Evolutionary conservation across 2,888 invertebrate species (phyloP).

Genomic region (Thecocarcelia acutangulata): DNA sequence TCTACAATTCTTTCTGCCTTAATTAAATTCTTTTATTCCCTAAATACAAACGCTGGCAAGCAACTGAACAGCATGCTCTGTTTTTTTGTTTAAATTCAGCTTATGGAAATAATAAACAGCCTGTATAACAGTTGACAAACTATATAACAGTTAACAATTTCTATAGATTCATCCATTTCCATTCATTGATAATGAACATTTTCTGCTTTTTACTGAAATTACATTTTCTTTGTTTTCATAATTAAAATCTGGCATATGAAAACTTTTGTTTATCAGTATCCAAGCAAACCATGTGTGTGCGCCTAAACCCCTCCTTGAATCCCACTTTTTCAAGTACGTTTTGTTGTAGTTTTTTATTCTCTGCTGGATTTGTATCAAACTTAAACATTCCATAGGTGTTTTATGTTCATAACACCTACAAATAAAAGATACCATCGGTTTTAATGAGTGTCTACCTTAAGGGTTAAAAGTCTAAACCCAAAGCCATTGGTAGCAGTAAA

Average conservation of each 20-base stretch:
- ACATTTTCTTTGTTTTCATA: not conserved
- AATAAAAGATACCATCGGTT: slow-evolving; percentile 61
- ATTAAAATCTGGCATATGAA: slow-evolving; percentile 1
- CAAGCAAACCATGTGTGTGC: not conserved
- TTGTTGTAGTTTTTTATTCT: slow-evolving; percentile 31
- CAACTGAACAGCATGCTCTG: too few species aligned
- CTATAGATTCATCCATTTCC: too few species aligned
- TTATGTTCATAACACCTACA: slow-evolving; percentile 54
- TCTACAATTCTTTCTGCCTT: not conserved
- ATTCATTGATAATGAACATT: too few species aligned
- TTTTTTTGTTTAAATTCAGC: too few species aligned
- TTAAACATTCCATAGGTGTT: slow-evolving; percentile 53
- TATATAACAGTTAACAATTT: too few species aligned
- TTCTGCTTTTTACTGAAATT: too few species aligned
- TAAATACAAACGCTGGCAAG: too few species aligned
- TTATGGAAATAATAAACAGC: not conserved
- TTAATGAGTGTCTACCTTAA: slow-evolving; percentile 67
- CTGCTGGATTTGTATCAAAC: slow-evolving; percentile 21
- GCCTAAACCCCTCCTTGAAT: not conserved
- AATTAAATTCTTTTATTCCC: slow-evolving; percentile 1
- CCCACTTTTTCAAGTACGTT: slow-evolving; percentile 17
- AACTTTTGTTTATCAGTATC: slow-evolving; percentile 15
- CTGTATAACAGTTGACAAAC: too few species aligned
- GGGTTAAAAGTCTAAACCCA: slow-evolving; percentile 65
- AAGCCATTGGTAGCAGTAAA: slow-evolving; percentile 54